Conservation (phyloP, 2,888 invertebrate genomes). For the Caenorhabditis sp. region DNA sequence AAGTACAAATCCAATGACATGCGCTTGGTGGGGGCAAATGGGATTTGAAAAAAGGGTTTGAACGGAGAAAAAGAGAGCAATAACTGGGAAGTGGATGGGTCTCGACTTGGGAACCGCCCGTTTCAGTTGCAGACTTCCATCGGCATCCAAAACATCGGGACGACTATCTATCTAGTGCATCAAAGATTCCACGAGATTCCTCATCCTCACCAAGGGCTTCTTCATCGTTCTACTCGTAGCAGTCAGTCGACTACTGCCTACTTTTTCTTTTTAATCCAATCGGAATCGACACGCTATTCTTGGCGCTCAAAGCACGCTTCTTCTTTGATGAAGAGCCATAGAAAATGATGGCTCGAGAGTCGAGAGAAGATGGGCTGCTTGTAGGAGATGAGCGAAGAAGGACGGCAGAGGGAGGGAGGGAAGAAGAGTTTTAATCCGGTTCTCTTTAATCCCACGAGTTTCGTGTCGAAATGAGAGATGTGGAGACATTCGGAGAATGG, state of each 20-base stretch:
- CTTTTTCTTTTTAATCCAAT: conserved; percentile 47
- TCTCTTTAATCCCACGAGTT: conserved; percentile 19
- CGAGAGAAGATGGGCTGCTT: background rate
- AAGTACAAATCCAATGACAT: background rate
- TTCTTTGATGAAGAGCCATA: conserved; percentile 10
- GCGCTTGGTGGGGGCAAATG: too few relatives aligned
- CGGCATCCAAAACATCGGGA: conserved; percentile 5
- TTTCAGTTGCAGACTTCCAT: background rate
- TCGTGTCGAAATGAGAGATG: background rate
- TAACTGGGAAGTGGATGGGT: background rate
- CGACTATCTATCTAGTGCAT: too few relatives aligned
- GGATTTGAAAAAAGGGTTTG: background rate
- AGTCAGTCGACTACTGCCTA: background rate
- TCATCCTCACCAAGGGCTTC: background rate
- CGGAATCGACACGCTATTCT: conserved; percentile 35
- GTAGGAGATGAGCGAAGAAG: background rate
- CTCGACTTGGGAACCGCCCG: background rate
- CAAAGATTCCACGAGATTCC: conserved; percentile 52
- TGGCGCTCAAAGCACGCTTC: conserved; percentile 12
- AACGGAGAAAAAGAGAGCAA: background rate
- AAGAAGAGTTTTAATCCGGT: conserved; percentile 18
- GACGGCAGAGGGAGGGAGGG: too few relatives aligned
- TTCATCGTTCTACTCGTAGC: background rate
- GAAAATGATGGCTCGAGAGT: conserved; percentile 15
- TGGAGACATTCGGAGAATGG: too few relatives aligned